phyloP scores from a whole-genome alignment of 2,113 vertebrate species.

The Brachyhypopomus occidentalis region DNA sequence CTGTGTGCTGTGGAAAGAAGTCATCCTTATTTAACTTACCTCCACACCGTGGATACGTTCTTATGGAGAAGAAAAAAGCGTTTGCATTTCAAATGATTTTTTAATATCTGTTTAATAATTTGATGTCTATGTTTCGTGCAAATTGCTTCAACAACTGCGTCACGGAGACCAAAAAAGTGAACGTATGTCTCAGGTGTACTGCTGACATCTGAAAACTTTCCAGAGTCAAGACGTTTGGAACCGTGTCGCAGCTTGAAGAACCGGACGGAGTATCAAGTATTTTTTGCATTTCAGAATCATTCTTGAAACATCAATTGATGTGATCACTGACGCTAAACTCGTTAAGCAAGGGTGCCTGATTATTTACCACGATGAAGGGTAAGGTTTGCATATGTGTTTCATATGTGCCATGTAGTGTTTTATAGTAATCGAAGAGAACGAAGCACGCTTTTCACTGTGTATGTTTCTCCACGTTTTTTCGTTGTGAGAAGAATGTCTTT shows the following conservation, averaged over 20 bases:
- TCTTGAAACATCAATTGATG: constrained; percentile 63
- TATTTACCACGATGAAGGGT: constrained; percentile 75
- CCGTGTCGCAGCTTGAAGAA: background rate
- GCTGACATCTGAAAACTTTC: constrained; percentile 1
- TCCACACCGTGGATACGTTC: constrained; percentile 40
- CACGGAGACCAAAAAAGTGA: background rate
- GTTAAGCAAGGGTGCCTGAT: constrained; percentile 39
- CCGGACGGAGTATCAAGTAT: background rate
- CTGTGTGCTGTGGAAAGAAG: constrained; percentile 18
- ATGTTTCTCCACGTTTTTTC: constrained; percentile 31
- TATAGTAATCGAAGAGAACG: too few relatives aligned
- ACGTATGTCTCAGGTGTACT: constrained; percentile 50
- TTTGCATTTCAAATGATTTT: background rate
- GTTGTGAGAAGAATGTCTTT: constrained; percentile 68
- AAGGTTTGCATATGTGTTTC: constrained; percentile 41
- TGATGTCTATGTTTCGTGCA: background rate
- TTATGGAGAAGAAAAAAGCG: constrained; percentile 12
- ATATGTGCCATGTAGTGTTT: too few relatives aligned
- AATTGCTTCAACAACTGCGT: background rate
- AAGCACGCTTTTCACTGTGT: background rate
- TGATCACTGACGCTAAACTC: constrained; percentile 58
- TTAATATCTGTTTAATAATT: background rate
- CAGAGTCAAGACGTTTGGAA: background rate
- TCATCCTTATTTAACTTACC: constrained; percentile 50
- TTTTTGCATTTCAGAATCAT: background rate